A percentile compares a stretch with the other conserved stretches of the same genome.
Conservation (phyloP, 1,140 invertebrate genomes). For the Drosophila orosa region DNA sequence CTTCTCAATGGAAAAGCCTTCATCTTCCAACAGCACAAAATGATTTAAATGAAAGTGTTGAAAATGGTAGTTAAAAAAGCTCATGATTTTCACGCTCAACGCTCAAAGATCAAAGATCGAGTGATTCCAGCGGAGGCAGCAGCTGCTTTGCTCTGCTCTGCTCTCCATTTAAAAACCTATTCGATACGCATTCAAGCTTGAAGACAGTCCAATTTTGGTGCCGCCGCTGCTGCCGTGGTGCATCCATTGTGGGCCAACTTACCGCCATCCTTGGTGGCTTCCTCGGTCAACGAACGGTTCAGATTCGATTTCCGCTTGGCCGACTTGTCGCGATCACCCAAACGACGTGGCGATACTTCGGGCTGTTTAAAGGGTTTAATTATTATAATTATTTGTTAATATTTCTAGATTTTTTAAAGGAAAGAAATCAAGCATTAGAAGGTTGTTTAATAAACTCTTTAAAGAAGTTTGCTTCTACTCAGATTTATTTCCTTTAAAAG, state of each 20-base stretch:
- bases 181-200: conserved; percentile 53
- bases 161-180: conserved; percentile 11
- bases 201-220: conserved; percentile 44
- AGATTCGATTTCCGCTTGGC: conserved; percentile 88
- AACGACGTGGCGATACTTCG: conserved; percentile 66
- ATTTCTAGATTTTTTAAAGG: not conserved
- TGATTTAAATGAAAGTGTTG: conserved; percentile 58
- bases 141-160: not conserved
- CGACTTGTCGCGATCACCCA: conserved; percentile 87
- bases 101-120: conserved; percentile 36
- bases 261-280: conserved; percentile 84
- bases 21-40: conserved; percentile 34
- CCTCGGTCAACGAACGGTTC: conserved; percentile 87
- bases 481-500: not conserved
- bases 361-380: conserved; percentile 31
- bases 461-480: not conserved
- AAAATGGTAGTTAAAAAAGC: conserved; percentile 11
- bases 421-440: not conserved
- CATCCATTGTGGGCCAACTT: conserved; percentile 56
- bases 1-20: conserved; percentile 30
- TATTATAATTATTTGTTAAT: conserved; percentile 7
- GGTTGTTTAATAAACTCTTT: not conserved
- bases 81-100: conserved; percentile 7
- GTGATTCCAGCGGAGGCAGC: conserved; percentile 17
- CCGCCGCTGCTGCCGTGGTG: conserved; percentile 31